Conservation (phyloP, 1,140 invertebrate species). For the Periplaneta americana region DNA sequence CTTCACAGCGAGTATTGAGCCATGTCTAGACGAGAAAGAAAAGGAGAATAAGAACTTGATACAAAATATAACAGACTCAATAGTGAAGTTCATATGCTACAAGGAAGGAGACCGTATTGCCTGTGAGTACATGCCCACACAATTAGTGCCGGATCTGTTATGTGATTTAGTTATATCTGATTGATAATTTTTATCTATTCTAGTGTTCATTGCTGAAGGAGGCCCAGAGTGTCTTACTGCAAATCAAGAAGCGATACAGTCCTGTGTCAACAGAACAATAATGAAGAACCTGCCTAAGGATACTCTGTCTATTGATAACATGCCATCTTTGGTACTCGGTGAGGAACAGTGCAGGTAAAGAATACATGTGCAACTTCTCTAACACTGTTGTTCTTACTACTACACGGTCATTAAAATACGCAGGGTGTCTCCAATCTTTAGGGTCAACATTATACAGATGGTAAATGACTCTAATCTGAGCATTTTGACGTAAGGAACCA, state of each 20-base stretch:
- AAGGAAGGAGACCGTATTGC: slow-evolving; percentile 78
- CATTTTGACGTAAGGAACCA: no score
- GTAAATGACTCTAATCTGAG: no score
- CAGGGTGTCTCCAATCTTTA: no score
- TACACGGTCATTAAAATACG: no score
- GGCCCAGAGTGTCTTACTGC: slow-evolving; percentile 64
- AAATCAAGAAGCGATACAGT: slow-evolving; percentile 50
- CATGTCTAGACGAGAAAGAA: slow-evolving; percentile 57
- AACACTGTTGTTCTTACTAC: no score
- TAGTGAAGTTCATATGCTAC: slow-evolving; percentile 64
- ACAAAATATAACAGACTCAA: slow-evolving; percentile 55
- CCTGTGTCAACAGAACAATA: slow-evolving; percentile 58
- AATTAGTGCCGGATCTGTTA: neutral
- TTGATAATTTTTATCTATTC: slow-evolving; percentile 29
- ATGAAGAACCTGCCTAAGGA: slow-evolving; percentile 38
- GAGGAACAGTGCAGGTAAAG: slow-evolving; percentile 47
- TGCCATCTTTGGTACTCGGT: slow-evolving; percentile 48
- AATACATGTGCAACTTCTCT: no score
- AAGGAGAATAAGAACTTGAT: slow-evolving; percentile 48
- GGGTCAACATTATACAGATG: no score
- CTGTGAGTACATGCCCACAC: slow-evolving; percentile 45
- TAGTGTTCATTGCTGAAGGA: slow-evolving; percentile 71
- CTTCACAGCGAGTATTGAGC: slow-evolving; percentile 49
- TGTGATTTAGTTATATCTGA: neutral
- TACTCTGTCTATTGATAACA: slow-evolving; percentile 8